These are phyloP conservation scores for Melanophora roralis DNA, from an alignment of 2,888 invertebrate species.

Conservation along the genomic window DNA sequence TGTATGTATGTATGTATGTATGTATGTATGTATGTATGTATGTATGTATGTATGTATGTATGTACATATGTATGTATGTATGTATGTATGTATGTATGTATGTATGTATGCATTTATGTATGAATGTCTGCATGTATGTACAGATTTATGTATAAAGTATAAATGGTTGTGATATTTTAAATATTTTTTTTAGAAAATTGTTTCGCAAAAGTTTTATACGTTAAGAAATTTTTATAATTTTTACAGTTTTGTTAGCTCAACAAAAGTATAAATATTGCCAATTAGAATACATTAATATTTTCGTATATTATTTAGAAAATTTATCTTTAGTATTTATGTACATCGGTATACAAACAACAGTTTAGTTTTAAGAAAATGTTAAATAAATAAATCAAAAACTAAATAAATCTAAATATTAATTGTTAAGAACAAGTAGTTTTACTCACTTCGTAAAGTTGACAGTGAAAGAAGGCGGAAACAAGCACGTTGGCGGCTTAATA, in stretches of 20 bases:
- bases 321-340: slow-evolving; percentile 39
- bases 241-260: background rate
- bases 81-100: too few species aligned
- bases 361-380: slow-evolving; percentile 29
- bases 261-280: slow-evolving; percentile 14
- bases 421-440: background rate
- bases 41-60: too few species aligned
- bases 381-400: background rate
- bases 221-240: slow-evolving; percentile 49
- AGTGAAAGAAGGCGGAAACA: too few species aligned
- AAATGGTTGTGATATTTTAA: slow-evolving; percentile 61
- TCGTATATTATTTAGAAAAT: slow-evolving; percentile 7
- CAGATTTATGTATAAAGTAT: slow-evolving; percentile 6
- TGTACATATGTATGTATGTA: too few species aligned
- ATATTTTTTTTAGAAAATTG: too few species aligned
- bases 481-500: too few species aligned
- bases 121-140: too few species aligned
- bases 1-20: too few species aligned
- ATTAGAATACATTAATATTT: slow-evolving; percentile 26
- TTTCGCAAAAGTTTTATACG: slow-evolving; percentile 46
- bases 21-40: too few species aligned
- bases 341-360: slow-evolving; percentile 42
- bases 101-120: too few species aligned
- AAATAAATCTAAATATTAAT: background rate
- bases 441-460: too few species aligned